These are phyloP conservation scores for Drosophila seguyi DNA, from an alignment of 1,140 invertebrate genomes.

Conservation along the genomic window DNA sequence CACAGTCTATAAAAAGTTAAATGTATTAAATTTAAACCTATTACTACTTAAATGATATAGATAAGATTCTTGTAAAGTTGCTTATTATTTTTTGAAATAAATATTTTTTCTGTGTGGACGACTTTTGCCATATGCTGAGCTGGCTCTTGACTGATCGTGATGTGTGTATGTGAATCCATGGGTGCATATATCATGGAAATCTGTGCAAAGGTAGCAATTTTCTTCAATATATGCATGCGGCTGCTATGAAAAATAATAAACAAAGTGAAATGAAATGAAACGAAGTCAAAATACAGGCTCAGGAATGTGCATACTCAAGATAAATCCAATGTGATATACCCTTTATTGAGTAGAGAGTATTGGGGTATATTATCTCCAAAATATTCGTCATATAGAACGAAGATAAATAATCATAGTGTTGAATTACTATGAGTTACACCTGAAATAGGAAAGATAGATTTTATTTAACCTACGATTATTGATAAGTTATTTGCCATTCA, in stretches of 20 bases:
- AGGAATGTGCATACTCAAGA: slow-evolving; percentile 80
- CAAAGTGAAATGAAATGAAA: slow-evolving; percentile 70
- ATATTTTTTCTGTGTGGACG: slow-evolving; percentile 1
- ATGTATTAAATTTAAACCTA: too few relatives aligned
- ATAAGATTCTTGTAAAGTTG: too few relatives aligned
- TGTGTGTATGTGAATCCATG: slow-evolving; percentile 56
- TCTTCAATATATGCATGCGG: slow-evolving; percentile 61
- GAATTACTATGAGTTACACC: too few relatives aligned
- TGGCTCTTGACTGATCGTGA: slow-evolving; percentile 77
- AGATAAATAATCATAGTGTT: not conserved
- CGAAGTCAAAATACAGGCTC: slow-evolving; percentile 55
- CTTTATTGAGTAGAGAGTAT: slow-evolving; percentile 18
- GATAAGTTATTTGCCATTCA: too few relatives aligned
- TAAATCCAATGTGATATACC: slow-evolving; percentile 59
- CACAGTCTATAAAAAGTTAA: not conserved
- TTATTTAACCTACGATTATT: not conserved
- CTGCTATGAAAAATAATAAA: slow-evolving; percentile 67
- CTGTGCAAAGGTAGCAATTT: slow-evolving; percentile 83
- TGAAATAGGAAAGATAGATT: not conserved
- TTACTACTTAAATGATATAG: not conserved
- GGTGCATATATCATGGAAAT: slow-evolving; percentile 25
- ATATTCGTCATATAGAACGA: too few relatives aligned
- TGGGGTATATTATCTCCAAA: not conserved
- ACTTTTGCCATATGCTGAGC: slow-evolving; percentile 72
- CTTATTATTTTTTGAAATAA: not conserved